A percentile compares a stretch with the other conserved stretches of the same genome.
phyloP scores from a whole-genome alignment of 2,113 vertebrate genomes.

The Serinus canaria region DNA sequence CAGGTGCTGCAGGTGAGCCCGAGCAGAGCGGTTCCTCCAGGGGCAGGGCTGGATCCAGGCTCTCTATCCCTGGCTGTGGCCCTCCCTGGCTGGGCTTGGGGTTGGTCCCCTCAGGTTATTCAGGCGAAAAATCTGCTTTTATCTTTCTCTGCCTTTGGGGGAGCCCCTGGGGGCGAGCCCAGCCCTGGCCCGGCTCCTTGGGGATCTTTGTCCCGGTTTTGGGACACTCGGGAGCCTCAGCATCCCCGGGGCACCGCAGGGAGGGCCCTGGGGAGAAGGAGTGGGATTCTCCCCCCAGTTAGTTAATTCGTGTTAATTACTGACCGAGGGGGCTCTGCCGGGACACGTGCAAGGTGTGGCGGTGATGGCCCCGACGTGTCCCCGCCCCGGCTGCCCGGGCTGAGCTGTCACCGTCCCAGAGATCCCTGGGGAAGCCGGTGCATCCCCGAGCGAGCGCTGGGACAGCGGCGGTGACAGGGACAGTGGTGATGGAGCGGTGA shows the following conservation, averaged over 20 bases:
- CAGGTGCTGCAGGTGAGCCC: not conserved
- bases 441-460: fast-evolving
- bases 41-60: not conserved
- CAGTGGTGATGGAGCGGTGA: not conserved
- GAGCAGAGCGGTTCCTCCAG: not conserved
- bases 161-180: not conserved
- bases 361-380: fast-evolving
- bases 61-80: fast-evolving
- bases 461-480: not conserved
- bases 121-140: no score
- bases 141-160: not conserved
- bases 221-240: not conserved
- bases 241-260: not conserved
- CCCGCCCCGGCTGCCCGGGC: no score
- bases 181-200: fast-evolving
- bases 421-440: not conserved
- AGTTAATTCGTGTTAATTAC: fast-evolving
- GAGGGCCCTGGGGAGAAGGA: not conserved
- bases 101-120: not conserved
- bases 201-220: not conserved
- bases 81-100: not conserved
- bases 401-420: not conserved
- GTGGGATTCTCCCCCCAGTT: fast-evolving
- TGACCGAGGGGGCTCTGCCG: fast-evolving
- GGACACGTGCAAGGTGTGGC: fast-evolving